Evolutionary conservation across 2,113 vertebrate species (phyloP), one percentile per base, ranked within the genome.

Genomic region (Cyrtonyx montezumae): DNA sequence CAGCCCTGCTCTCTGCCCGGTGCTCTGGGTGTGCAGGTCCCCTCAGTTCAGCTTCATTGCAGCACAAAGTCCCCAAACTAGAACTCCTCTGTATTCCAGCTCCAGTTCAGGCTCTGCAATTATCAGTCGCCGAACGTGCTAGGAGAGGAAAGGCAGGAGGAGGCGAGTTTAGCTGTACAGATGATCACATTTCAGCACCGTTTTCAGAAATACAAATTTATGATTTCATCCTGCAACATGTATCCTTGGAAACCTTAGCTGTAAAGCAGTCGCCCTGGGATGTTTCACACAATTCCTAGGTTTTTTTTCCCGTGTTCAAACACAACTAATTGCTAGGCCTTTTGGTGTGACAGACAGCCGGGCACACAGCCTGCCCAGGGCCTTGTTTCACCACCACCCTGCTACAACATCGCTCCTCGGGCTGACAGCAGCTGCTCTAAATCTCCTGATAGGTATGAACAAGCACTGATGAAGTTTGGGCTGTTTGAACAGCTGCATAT

Each of bases 401-500:
- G 81, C 86, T 51, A 93, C 76, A 89, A 42, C 74, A 76, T 70
- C 32, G 6, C 45, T n/a, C 6, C 8, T 10, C 1, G 61, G 77
- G 80, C 32, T 92, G 87, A 91, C 70, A 74, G 79, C 61, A 94
- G 93, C 93, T 91, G 75, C 88, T 81, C 75, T 67, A 84, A 94
- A 93, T 93, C 80, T 93, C 79, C 78, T 32, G 68, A 8, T 68
- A 93, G 91, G 87, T 87, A 90, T 37, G 85, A 88, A 87, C 56
- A 76, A 95, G 92, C 95, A 88, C 46, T 59, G 85, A 78, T 34
- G 70, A 93, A 91, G 75, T 85, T 80, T 75, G 25, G 3, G 36
- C 92, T 97, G 83, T 97, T 97, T 97, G 96, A 97, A 97, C 92
- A 96, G 93, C 93, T 96, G 96, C 95, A 95, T 34, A 92, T 95